Evolutionary conservation across 1,140 invertebrate genomes (phyloP).

Genomic region (Apis cerana): DNA sequence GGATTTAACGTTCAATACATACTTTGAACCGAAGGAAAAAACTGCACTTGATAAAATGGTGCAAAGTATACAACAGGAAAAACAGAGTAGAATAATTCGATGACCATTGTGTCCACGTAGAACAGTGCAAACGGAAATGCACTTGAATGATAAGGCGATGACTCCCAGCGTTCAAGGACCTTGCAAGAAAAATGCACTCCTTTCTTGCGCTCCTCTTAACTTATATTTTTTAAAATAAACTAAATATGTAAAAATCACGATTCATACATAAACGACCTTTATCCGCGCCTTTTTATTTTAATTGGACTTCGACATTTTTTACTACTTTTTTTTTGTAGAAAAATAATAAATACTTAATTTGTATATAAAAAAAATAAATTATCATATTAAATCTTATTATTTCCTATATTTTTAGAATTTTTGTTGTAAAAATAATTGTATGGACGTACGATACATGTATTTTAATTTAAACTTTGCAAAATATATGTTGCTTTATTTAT

Average conservation of each 20-base stretch:
- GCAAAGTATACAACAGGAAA: conserved; percentile 25
- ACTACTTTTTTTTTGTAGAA: background rate
- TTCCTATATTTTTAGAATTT: background rate
- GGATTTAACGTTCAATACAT: background rate
- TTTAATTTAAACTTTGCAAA: conserved; percentile 30
- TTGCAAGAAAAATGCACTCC: conserved; percentile 34
- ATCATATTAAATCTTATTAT: background rate
- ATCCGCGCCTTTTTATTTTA: background rate
- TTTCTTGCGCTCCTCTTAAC: background rate
- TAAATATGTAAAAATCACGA: background rate
- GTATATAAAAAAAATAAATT: background rate
- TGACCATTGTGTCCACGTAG: conserved; percentile 31
- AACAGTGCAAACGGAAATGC: conserved; percentile 38
- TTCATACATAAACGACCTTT: background rate
- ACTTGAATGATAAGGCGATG: conserved; percentile 39
- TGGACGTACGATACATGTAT: background rate
- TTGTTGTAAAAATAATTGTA: background rate
- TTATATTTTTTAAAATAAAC: conserved; percentile 4
- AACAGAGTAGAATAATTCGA: conserved; percentile 24
- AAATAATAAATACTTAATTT: background rate
- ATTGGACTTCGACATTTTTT: background rate
- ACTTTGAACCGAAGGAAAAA: background rate
- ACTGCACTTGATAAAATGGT: background rate
- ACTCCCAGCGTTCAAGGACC: conserved; percentile 43
- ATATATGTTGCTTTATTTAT: background rate